A percentile compares a stretch with the other conserved stretches of the same genome.
Conservation (phyloP, 2,113 vertebrate species). For the Pelmatolapia mariae region DNA sequence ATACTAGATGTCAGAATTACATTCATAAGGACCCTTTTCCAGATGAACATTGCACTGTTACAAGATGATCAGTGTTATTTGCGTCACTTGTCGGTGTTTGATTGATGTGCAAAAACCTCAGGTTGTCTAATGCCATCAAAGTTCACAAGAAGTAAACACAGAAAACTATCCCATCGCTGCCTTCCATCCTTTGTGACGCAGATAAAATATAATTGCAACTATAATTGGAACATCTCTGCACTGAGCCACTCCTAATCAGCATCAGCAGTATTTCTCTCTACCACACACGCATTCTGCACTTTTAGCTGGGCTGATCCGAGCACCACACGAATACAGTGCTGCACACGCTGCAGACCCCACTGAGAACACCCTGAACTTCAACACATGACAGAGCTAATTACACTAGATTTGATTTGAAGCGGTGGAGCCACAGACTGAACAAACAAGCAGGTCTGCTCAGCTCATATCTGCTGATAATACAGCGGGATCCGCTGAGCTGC, state of each 20-base stretch:
- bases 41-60: neutral
- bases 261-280: neutral
- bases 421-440: constrained; percentile 24
- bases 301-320: neutral
- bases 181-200: neutral
- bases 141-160: neutral
- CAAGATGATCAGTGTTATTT: neutral
- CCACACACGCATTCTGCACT: neutral
- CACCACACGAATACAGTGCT: neutral
- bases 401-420: constrained; percentile 28
- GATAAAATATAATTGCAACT: neutral
- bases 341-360: neutral
- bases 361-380: constrained; percentile 5
- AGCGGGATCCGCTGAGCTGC: neutral
- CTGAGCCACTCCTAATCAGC: neutral
- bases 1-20: neutral
- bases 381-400: constrained; percentile 34
- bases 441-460: constrained; percentile 22
- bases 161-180: neutral
- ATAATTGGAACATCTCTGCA: neutral
- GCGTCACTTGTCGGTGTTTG: neutral
- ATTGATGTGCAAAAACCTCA: neutral
- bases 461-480: constrained; percentile 26
- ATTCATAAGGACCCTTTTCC: neutral
- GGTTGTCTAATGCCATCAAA: neutral